Conservation (phyloP, 2,113 vertebrate species). For the Zeus faber region DNA sequence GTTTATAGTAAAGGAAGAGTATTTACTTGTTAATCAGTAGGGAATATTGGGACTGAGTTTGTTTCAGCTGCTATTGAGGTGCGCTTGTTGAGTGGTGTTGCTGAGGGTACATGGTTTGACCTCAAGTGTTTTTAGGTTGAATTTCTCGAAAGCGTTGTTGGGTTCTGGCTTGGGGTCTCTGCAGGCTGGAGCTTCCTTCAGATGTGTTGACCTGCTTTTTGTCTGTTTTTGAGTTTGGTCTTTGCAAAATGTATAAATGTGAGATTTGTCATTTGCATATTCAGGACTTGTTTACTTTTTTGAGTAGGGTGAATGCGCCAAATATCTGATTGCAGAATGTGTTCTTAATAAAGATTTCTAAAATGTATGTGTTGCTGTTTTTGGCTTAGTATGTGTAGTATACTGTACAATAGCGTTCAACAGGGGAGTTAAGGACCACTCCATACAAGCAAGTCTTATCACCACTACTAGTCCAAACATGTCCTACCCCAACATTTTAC, state of each 20-base stretch:
- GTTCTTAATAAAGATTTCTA: constrained; percentile 65
- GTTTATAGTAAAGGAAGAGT: constrained; percentile 3
- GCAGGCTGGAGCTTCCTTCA: constrained; percentile 69
- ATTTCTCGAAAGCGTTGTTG: constrained; percentile 30
- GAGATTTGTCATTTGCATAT: constrained; percentile 47
- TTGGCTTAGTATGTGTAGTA: too few species aligned
- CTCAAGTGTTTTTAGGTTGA: constrained; percentile 20
- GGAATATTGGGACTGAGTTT: constrained; percentile 11
- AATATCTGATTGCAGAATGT: constrained; percentile 39
- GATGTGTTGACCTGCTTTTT: constrained; percentile 52
- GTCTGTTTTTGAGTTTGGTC: constrained; percentile 12
- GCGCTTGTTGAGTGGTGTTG: constrained; percentile 45
- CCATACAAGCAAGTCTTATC: too few species aligned
- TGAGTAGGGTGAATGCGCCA: constrained; percentile 43
- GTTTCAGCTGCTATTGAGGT: constrained; percentile 54
- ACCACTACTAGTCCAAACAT: too few species aligned
- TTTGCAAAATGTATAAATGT: constrained; percentile 40
- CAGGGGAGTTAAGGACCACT: too few species aligned
- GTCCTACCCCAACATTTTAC: too few species aligned
- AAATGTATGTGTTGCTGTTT: too few species aligned
- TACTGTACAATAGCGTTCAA: too few species aligned
- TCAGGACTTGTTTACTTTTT: constrained; percentile 47
- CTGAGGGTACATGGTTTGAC: constrained; percentile 29
- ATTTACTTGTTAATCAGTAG: not conserved
- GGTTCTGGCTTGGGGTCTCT: constrained; percentile 62